Evolutionary conservation across 2,113 vertebrate genomes (phyloP), one percentile per base, ranked within the genome.

Genomic region (Hemicordylus capensis): DNA sequence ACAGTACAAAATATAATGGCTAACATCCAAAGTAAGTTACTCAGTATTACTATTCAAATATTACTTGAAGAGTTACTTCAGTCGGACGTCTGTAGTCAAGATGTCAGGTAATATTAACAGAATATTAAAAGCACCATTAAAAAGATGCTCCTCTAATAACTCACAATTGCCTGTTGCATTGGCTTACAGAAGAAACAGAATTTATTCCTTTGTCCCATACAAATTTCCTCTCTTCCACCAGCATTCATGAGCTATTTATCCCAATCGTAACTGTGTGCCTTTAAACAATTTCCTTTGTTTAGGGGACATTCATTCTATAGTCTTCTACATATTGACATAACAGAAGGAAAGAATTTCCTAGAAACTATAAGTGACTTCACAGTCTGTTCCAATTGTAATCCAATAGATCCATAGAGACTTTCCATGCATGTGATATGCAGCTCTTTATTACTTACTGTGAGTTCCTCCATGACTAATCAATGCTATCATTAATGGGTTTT

Each of bases 251-350:
- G 17, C 42, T 24, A 58, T 74, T 8, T 54, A 56, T 59, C n/a
- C 54, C 83, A 93, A 80, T 85, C 87, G 70, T 88, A 85, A 84
- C 28, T 82, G 44, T 48, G 86, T 85, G 61, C 42, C 76, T 72
- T 66, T 76, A 76, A 88, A 84, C n/a, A 72, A 12, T 82, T 82
- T 64, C n/a, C n/a, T 34, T 3, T 58, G 28, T 10, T 80, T 66
- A 85, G 48, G 81, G 66, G 80, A 86, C 31, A 76, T 76, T 73
- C 26, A 67, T 89, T 19, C 61, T 83, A 74, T 46, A 20, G 64
- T 89, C 22, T 11, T 80, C 69, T 83, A 73, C 14, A 72, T 63
- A 39, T 44, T 58, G 64, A 59, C 34, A 73, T 63, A 88, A 9
- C 79, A 72, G n/a, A 81, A 66, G 56, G 42, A 0, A 7, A 54